A percentile compares a stretch with the other conserved stretches of the same genome.
phyloP scores from a whole-genome alignment of 2,888 invertebrate genomes.

The Ophion slaviceki region DNA sequence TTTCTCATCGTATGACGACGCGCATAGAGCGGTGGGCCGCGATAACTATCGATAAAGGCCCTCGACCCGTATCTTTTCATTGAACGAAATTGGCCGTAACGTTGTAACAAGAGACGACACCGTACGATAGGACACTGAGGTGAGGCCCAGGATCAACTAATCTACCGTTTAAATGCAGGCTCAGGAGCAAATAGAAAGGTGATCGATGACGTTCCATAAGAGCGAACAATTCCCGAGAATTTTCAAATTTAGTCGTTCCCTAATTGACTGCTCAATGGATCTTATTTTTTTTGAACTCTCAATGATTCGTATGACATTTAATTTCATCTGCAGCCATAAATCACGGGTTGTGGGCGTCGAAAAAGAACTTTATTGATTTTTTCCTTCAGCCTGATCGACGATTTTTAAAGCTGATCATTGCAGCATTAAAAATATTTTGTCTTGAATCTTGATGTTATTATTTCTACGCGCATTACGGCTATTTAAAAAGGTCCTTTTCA shows the following conservation, averaged over 20 bases:
- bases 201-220: constrained; percentile 32
- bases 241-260: constrained; percentile 19
- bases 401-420: not conserved
- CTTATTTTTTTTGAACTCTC: not conserved
- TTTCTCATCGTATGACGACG: not conserved
- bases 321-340: constrained; percentile 1
- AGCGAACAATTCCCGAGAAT: constrained; percentile 12
- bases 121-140: constrained; percentile 4
- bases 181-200: constrained; percentile 23
- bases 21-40: not conserved
- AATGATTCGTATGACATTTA: not conserved
- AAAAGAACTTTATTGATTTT: not conserved
- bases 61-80: constrained; percentile 78
- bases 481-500: too few relatives aligned
- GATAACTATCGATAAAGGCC: constrained; percentile 60
- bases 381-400: not conserved
- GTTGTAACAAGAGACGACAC: constrained; percentile 3
- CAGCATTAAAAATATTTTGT: not conserved
- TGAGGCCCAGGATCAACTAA: constrained; percentile 37
- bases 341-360: constrained; percentile 10
- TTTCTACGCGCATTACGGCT: not conserved
- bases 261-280: constrained; percentile 36
- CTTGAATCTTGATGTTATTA: not conserved
- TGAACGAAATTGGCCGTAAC: constrained; percentile 76
- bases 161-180: constrained; percentile 4